Conservation (phyloP, 2,113 vertebrate species). For the Benitochromis conjunctus region DNA sequence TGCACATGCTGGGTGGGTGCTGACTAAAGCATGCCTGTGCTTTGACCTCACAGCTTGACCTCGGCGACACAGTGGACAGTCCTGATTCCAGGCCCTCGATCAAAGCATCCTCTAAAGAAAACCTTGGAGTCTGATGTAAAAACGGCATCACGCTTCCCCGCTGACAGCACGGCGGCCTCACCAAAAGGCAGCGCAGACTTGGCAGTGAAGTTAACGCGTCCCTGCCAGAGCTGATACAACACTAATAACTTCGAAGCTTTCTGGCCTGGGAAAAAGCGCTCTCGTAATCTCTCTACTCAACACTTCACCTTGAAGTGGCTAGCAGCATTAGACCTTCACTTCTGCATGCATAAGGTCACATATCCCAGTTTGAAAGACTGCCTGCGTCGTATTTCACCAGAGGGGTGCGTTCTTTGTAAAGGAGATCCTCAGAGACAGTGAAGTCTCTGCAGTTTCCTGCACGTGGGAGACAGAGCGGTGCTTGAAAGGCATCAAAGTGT, state of each 20-base stretch:
- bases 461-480: not conserved
- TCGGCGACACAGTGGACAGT: not conserved
- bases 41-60: not conserved
- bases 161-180: not conserved
- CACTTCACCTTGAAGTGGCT: not conserved
- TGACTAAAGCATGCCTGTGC: not conserved
- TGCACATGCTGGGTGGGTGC: not conserved
- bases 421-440: not conserved
- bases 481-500: not conserved
- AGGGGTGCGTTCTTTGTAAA: not conserved
- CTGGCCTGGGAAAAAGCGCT: not conserved
- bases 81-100: not conserved
- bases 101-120: not conserved
- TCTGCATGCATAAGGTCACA: not conserved
- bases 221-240: constrained; percentile 29
- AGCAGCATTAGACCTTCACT: not conserved
- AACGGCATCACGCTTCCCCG: not conserved
- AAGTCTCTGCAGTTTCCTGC: not conserved
- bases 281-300: constrained; percentile 5
- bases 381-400: not conserved
- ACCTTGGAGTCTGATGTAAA: not conserved
- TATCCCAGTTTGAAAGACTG: not conserved
- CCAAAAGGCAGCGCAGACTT: not conserved
- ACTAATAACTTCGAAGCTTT: constrained; percentile 24
- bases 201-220: not conserved